Evolutionary conservation across 2,797 vertebrate species (phyloP).

Genomic region (Myiothlypis coronata): DNA sequence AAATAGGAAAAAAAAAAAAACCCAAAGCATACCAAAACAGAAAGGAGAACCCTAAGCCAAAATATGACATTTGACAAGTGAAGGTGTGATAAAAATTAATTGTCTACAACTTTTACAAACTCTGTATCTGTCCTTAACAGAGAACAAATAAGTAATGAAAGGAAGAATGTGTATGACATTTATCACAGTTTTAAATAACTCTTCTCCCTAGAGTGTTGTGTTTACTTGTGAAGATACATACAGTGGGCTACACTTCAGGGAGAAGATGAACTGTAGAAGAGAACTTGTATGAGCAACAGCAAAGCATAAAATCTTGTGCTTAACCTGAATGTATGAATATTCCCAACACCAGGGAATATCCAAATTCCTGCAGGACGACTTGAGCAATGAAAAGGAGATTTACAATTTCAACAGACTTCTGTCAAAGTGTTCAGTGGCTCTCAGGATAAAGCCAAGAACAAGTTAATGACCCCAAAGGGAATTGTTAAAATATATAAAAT

Average conservation of each 20-base stretch:
- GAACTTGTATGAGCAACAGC: neutral
- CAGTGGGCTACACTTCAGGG: neutral
- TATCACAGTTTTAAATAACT: neutral
- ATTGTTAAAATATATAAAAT: neutral
- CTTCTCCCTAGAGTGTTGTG: neutral
- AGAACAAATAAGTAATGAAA: neutral
- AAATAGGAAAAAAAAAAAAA: too few relatives aligned
- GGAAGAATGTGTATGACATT: neutral
- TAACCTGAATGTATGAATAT: neutral
- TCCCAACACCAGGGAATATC: neutral
- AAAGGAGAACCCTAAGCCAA: neutral
- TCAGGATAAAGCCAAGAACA: neutral
- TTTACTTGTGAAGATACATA: neutral
- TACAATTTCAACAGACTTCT: neutral
- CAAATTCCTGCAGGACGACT: neutral
- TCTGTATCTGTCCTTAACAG: neutral
- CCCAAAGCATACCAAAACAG: neutral
- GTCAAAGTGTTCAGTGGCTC: neutral
- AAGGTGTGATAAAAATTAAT: neutral
- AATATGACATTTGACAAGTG: neutral
- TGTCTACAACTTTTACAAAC: neutral
- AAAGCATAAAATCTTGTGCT: neutral
- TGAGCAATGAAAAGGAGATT: neutral
- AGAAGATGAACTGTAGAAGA: neutral
- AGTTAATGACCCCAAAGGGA: neutral